Evolutionary conservation across 2,113 vertebrate genomes (phyloP).

Genomic region (human): DNA sequence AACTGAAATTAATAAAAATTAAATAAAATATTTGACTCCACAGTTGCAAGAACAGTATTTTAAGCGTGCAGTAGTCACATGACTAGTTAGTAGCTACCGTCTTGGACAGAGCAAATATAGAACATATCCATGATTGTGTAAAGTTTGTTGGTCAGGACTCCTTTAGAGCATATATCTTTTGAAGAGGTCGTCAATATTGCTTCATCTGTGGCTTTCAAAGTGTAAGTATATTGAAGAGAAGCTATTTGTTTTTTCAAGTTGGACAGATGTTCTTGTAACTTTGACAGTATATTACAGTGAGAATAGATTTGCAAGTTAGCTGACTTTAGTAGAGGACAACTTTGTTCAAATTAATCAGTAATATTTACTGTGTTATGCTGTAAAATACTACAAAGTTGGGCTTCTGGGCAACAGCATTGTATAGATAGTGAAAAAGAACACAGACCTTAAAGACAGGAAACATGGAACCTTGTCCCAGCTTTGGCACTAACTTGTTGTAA

Average conservation of each 20-base stretch:
- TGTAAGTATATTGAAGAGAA: background rate
- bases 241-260: background rate
- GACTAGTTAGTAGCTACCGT: background rate
- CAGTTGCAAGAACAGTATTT: background rate
- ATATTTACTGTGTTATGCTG: background rate
- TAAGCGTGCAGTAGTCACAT: background rate
- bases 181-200: background rate
- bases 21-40: background rate
- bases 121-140: background rate
- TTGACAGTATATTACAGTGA: background rate
- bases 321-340: background rate
- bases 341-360: conserved; percentile 26
- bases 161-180: background rate
- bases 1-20: conserved; percentile 14
- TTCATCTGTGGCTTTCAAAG: background rate
- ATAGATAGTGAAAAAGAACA: background rate
- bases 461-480: background rate
- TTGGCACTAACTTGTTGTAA: background rate
- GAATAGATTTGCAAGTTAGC: background rate
- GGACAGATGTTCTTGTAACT: background rate
- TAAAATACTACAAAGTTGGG: background rate
- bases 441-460: background rate
- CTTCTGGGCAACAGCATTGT: conserved; percentile 20
- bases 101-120: background rate
- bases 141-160: background rate